Evolutionary conservation across 2,113 vertebrate species (phyloP).

Genomic region (Xiphophorus couchianus): DNA sequence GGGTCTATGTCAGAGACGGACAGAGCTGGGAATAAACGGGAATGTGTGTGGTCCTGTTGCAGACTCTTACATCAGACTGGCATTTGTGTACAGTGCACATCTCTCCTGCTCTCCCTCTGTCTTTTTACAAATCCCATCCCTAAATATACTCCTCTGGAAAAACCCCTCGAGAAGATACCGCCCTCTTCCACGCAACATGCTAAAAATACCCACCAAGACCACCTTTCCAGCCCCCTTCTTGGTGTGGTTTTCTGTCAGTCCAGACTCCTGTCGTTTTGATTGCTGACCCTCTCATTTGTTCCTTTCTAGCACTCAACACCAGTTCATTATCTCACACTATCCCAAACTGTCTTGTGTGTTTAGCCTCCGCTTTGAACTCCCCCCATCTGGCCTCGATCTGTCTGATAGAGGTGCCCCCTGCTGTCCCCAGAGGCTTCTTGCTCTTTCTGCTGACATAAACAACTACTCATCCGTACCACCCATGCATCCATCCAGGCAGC

Average conservation of each 20-base stretch:
- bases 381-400: background rate
- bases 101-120: conserved; percentile 71
- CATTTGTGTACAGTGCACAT: conserved; percentile 73
- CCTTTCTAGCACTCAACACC: conserved; percentile 20
- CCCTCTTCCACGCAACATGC: conserved; percentile 70
- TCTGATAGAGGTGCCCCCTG: background rate
- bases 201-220: conserved; percentile 79
- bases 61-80: conserved; percentile 80
- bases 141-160: conserved; percentile 83
- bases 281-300: conserved; percentile 23
- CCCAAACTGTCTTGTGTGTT: conserved; percentile 5
- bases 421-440: background rate
- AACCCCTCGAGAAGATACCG: conserved; percentile 77
- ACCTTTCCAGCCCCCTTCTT: conserved; percentile 49
- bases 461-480: background rate
- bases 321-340: conserved; percentile 20
- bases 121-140: conserved; percentile 69
- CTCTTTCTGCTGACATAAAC: conserved; percentile 9
- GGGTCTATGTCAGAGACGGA: conserved; percentile 28
- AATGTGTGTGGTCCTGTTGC: conserved; percentile 77
- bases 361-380: conserved; percentile 5
- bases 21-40: conserved; percentile 29
- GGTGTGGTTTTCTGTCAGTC: conserved; percentile 33
- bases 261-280: background rate
- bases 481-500: background rate